Base-by-base conservation (phyloP, 2,113 vertebrate genomes). In the Paramormyrops kingsleyae region DNA sequence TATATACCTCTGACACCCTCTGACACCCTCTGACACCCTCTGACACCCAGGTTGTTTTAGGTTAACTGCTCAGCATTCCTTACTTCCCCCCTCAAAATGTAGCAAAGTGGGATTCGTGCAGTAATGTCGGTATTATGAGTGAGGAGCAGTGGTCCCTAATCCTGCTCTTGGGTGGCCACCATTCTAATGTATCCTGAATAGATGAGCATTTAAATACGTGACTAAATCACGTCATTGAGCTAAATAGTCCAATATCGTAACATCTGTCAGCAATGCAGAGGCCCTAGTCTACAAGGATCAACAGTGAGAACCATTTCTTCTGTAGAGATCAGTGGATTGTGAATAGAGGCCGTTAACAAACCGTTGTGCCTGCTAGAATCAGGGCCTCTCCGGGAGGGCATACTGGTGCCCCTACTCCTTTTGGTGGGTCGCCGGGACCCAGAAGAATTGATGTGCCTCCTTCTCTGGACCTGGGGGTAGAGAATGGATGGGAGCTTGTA, bases 361-460 rank as follows among this genome's bases (percentile, higher is more conserved):
- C 84, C 13, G 3, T 42, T 53, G 46, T 95, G 91, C 12, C 93
- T 90, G 7, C 95, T 94, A 87, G 95, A 93, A 84, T 95, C 95
- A 77, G 92, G 87, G 1, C 83, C 62, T 6, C 92, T 88, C 42
- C 2, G 92, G 4, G 88, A 93, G 90, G 84, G 83, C 66, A 56
- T 39, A 24, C 2, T 53, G 27, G 42, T 62, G 17, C 62, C 83
- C 89, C 94, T 92, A 89, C 89, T 91, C 52, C 90, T 93, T 90
- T 95, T 96, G 62, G 59, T 85, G 39, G 88, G 12, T n/a, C 90
- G 89, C 66, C 93, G 87, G 35, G 94, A 93, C 27, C 92, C 89
- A 0, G 88, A 89, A 89, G 92, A 89, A 56, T 91, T n/a, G 0
- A 88, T 88, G 84, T 93, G 93, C 88, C 93, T 94, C 91, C 93